Conservation (phyloP, 2,113 vertebrate species). For the Podiceps cristatus region DNA sequence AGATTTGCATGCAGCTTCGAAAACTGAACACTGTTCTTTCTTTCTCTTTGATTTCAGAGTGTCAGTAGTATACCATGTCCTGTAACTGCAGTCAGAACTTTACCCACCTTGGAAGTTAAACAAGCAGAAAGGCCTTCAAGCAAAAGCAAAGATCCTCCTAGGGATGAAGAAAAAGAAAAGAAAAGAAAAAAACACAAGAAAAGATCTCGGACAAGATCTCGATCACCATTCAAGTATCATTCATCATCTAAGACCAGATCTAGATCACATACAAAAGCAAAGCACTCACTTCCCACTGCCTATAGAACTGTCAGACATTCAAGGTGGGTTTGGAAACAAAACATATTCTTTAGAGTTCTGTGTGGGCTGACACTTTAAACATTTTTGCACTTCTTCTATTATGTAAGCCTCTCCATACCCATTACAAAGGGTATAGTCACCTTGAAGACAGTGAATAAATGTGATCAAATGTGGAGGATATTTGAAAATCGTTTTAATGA, state of each 20-base stretch:
- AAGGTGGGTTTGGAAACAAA: constrained; percentile 79
- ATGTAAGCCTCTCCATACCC: not conserved
- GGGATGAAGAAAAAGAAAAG: constrained; percentile 87
- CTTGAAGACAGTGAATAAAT: not conserved
- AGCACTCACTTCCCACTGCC: constrained; percentile 92
- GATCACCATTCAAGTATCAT: constrained; percentile 82
- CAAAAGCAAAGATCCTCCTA: constrained; percentile 71
- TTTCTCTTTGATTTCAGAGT: constrained; percentile 62
- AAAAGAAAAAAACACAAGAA: constrained; percentile 95
- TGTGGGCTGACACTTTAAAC: not conserved
- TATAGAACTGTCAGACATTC: constrained; percentile 89
- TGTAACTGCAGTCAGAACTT: constrained; percentile 61
- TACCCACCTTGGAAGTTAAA: constrained; percentile 69
- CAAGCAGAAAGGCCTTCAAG: constrained; percentile 68
- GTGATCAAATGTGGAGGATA: not conserved
- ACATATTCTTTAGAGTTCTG: not conserved
- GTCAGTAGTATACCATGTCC: constrained; percentile 53
- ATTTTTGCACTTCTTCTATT: not conserved
- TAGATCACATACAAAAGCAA: constrained; percentile 85
- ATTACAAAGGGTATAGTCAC: not conserved
- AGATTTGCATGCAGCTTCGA: not conserved
- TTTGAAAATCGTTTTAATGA: not conserved
- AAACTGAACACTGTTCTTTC: not conserved
- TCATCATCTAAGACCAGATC: constrained; percentile 79
- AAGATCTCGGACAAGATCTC: constrained; percentile 86